Conservation (phyloP, 2,797 vertebrate species). For the Lacerta agilis region DNA sequence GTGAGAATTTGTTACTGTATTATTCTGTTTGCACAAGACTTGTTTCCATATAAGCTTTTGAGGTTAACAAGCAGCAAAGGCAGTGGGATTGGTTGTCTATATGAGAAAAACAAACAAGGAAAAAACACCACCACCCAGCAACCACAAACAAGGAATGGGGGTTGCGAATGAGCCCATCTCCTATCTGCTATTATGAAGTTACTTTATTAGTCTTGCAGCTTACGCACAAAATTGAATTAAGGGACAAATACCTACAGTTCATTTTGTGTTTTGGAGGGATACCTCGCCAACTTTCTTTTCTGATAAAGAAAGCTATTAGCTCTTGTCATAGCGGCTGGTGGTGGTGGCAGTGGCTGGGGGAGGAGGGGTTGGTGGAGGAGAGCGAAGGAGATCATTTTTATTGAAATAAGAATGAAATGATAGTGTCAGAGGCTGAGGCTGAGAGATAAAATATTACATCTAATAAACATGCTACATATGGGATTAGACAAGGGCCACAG, state of each 20-base stretch:
- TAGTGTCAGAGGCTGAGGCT: conserved; percentile 90
- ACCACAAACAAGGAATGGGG: not conserved
- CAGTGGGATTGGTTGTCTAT: conserved; percentile 15
- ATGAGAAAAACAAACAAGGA: conserved; percentile 29
- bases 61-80: conserved; percentile 46
- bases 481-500: conserved; percentile 83
- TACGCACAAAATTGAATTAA: conserved; percentile 81
- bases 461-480: conserved; percentile 91
- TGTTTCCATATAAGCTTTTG: conserved; percentile 27
- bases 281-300: conserved; percentile 86
- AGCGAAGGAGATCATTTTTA: conserved; percentile 91
- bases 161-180: conserved; percentile 16
- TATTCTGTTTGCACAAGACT: conserved; percentile 37
- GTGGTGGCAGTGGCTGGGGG: not conserved
- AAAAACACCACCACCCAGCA: not conserved
- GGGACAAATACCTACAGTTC: conserved; percentile 75
- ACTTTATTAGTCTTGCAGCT: conserved; percentile 76
- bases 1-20: conserved; percentile 11
- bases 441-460: conserved; percentile 97
- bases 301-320: conserved; percentile 94
- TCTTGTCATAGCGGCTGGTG: conserved; percentile 85
- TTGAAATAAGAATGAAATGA: conserved; percentile 97
- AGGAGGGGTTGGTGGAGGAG: not conserved
- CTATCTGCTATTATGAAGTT: conserved; percentile 65
- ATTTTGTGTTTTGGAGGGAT: conserved; percentile 78